A percentile compares a stretch with the other conserved stretches of the same genome.
These are phyloP conservation scores for Hydra vulgaris DNA, from an alignment of 30 jellyfish, hydroid and myxozoan genomes.

Conservation along the genomic window DNA sequence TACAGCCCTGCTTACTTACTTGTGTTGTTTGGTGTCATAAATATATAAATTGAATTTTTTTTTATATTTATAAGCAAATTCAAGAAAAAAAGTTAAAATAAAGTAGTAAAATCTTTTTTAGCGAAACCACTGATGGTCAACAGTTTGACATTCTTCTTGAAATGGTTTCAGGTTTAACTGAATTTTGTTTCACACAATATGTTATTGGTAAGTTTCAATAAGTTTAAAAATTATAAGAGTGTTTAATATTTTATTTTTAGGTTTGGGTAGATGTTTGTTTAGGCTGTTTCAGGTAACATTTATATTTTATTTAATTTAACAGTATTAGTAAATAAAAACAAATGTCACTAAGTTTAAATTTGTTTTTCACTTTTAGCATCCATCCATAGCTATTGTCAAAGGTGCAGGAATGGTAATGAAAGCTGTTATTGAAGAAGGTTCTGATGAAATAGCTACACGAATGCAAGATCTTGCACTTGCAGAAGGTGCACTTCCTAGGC, in stretches of 20 bases:
- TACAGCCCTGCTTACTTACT: too few relatives aligned
- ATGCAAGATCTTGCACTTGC: conserved; percentile 96
- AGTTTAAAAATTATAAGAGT: not conserved
- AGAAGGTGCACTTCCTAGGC: conserved; percentile 92
- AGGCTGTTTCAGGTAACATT: conserved; percentile 60
- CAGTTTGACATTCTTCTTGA: conserved; percentile 81
- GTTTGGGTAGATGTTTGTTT: conserved; percentile 80
- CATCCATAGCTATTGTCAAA: conserved; percentile 86
- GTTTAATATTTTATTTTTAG: conserved; percentile 4
- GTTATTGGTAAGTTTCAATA: not conserved
- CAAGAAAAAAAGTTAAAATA: too few relatives aligned
- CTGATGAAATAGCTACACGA: conserved; percentile 79
- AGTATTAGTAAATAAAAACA: too few relatives aligned
- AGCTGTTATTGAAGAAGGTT: conserved; percentile 95
- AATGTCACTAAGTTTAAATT: not conserved
- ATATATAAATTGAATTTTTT: too few relatives aligned
- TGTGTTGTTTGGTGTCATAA: too few relatives aligned
- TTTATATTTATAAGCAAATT: too few relatives aligned
- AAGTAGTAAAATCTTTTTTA: not conserved
- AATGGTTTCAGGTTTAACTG: conserved; percentile 69
- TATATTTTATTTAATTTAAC: too few relatives aligned
- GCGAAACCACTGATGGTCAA: conserved; percentile 92
- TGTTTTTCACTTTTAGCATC: conserved; percentile 39
- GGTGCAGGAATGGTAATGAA: conserved; percentile 98
- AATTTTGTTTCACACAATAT: not conserved